Conservation (phyloP, 2,113 vertebrate species). For the Melanostigma gelatinosum region DNA sequence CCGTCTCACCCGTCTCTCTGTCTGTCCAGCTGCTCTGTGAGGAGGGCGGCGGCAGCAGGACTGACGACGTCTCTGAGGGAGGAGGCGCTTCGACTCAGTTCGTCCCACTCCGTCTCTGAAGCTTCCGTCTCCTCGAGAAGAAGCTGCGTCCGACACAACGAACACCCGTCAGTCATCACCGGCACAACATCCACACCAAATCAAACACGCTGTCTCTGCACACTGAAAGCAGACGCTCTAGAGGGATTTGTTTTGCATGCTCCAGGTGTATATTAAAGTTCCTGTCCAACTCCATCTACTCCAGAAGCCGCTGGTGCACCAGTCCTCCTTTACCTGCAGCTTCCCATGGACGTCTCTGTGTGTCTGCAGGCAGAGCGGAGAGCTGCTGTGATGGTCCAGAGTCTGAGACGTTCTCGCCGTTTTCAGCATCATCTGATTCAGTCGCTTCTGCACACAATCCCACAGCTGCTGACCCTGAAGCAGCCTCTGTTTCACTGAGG, state of each 20-base stretch:
- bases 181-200: neutral
- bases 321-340: constrained; percentile 85
- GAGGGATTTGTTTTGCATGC: neutral
- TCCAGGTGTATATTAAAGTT: neutral
- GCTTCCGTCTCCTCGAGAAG: constrained; percentile 83
- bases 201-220: too few relatives aligned
- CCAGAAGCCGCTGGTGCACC: neutral
- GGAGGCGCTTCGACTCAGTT: constrained; percentile 67
- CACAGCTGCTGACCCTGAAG: constrained; percentile 77
- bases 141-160: constrained; percentile 71
- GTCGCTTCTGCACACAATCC: constrained; percentile 75
- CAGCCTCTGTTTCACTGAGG: constrained; percentile 72
- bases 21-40: constrained; percentile 75
- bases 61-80: constrained; percentile 79
- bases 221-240: too few relatives aligned
- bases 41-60: constrained; percentile 75
- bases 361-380: constrained; percentile 76
- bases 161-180: neutral
- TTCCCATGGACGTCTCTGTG: constrained; percentile 73
- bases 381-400: constrained; percentile 70
- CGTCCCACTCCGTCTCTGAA: constrained; percentile 80
- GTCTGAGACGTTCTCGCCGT: constrained; percentile 75
- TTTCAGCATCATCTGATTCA: constrained; percentile 68
- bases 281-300: neutral
- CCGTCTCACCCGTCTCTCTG: constrained; percentile 78